phyloP scores from a whole-genome alignment of 2,888 invertebrate genomes.

The Acleris laterana region DNA sequence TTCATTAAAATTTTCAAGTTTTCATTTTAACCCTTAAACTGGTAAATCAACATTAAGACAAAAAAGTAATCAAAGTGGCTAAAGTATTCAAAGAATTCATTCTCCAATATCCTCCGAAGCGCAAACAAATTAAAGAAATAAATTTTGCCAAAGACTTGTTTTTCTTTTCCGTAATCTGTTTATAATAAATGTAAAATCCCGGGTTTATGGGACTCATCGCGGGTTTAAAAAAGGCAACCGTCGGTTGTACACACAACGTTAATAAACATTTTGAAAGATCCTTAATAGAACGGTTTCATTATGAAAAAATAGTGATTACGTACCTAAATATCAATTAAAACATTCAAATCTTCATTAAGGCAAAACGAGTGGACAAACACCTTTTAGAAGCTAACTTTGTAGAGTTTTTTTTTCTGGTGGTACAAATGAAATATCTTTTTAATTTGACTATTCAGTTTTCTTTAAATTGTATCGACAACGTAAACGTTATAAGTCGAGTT shows the following conservation, averaged over 20 bases:
- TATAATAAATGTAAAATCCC: conserved; percentile 33
- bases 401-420: no score
- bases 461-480: no score
- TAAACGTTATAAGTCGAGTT: no score
- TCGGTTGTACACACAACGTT: not conserved
- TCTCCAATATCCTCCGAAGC: conserved; percentile 11
- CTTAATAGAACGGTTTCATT: not conserved
- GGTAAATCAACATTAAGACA: not conserved
- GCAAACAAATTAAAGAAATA: conserved; percentile 13
- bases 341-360: no score
- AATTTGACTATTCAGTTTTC: no score
- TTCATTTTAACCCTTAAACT: no score
- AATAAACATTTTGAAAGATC: not conserved
- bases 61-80: conserved; percentile 6
- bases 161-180: conserved; percentile 32
- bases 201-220: no score
- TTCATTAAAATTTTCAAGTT: no score
- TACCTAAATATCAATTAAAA: no score
- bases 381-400: no score
- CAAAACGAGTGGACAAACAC: no score
- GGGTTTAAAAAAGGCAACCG: conserved; percentile 1
- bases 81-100: conserved; percentile 14
- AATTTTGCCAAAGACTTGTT: conserved; percentile 15
- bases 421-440: no score
- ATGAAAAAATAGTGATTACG: not conserved